These are phyloP conservation scores for Drosophila birchii DNA, from an alignment of 2,888 invertebrate genomes.

Conservation along the genomic window DNA sequence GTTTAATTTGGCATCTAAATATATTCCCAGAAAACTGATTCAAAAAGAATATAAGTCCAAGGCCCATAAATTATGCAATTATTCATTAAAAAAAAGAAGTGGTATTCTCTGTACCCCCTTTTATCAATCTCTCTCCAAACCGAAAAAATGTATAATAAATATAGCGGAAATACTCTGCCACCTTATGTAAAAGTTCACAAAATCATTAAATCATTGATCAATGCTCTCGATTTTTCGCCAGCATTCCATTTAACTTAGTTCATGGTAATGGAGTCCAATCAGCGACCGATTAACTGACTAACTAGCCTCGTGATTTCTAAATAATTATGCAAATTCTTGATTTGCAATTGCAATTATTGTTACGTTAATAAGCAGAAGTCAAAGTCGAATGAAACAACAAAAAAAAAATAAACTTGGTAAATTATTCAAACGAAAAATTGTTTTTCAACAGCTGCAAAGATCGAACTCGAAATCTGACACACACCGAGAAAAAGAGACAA, in stretches of 20 bases:
- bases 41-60: background rate
- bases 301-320: slow-evolving; percentile 78
- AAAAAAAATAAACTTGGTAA: slow-evolving; percentile 55
- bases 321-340: slow-evolving; percentile 74
- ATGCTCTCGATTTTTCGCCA: slow-evolving; percentile 37
- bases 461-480: slow-evolving; percentile 67
- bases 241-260: slow-evolving; percentile 40
- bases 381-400: slow-evolving; percentile 31
- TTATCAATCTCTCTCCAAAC: background rate
- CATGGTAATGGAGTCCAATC: slow-evolving; percentile 39
- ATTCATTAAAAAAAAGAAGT: no score
- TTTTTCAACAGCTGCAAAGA: slow-evolving; percentile 72
- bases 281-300: slow-evolving; percentile 51
- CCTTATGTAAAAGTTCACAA: slow-evolving; percentile 12
- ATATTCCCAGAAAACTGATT: background rate
- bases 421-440: slow-evolving; percentile 77
- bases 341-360: slow-evolving; percentile 72
- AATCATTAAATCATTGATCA: slow-evolving; percentile 6
- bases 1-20: background rate
- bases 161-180: background rate
- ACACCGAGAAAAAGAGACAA: slow-evolving; percentile 17
- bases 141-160: background rate
- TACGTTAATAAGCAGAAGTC: slow-evolving; percentile 66
- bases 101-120: background rate
- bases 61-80: background rate